phyloP scores from a whole-genome alignment of 2,113 vertebrate species.

The Mobula birostris region DNA sequence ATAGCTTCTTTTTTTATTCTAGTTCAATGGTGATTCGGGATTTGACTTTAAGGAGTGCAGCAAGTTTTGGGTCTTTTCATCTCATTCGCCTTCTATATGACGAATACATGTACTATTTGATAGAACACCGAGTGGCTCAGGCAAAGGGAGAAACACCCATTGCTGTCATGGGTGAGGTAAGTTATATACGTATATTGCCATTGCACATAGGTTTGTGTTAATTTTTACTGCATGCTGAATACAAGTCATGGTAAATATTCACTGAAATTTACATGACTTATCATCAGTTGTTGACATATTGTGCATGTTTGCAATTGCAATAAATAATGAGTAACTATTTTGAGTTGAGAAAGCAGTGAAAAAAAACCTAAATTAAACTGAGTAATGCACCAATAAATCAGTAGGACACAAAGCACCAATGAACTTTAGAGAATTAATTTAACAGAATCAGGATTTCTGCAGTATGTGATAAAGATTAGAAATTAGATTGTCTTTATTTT shows the following conservation, averaged over 20 bases:
- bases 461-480: neutral
- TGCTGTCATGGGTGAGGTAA: slow-evolving; percentile 84
- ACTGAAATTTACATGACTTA: neutral
- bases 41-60: slow-evolving; percentile 80
- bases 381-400: neutral
- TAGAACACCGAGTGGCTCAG: slow-evolving; percentile 83
- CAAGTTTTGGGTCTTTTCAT: slow-evolving; percentile 85
- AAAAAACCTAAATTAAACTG: neutral
- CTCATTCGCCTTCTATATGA: slow-evolving; percentile 83
- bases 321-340: neutral
- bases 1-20: slow-evolving; percentile 16
- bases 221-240: neutral
- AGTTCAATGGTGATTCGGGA: slow-evolving; percentile 91
- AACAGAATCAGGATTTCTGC: neutral
- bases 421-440: neutral
- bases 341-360: neutral
- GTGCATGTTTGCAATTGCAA: neutral
- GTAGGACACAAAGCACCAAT: neutral
- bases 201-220: neutral
- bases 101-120: slow-evolving; percentile 89
- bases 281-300: neutral
- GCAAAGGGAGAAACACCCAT: slow-evolving; percentile 83
- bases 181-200: neutral
- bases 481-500: neutral
- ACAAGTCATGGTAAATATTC: neutral